Percentiles rank a stretch among this genome's conserved stretches.
These are phyloP conservation scores for Aphodius granarius DNA, from an alignment of 2,888 invertebrate species.

Conservation along the genomic window DNA sequence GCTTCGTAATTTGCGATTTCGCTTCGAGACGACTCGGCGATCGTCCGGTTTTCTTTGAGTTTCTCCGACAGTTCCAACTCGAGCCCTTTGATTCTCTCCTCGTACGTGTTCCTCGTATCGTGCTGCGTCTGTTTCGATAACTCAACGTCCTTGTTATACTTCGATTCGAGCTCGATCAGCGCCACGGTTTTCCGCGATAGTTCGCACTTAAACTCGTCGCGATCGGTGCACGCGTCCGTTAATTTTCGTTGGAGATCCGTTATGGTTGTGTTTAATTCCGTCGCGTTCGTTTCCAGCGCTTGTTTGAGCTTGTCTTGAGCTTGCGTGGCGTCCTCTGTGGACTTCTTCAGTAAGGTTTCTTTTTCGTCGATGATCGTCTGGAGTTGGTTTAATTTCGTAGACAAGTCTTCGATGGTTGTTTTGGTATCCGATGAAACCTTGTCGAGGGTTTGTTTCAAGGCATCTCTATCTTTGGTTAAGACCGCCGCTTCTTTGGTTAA, in stretches of 20 bases:
- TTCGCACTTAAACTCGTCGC: conserved; percentile 34
- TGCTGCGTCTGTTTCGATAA: conserved; percentile 39
- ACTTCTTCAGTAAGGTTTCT: conserved; percentile 54
- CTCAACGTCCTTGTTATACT: conserved; percentile 53
- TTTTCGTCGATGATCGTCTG: conserved; percentile 55
- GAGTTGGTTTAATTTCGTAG: conserved; percentile 30
- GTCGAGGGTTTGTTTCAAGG: conserved; percentile 50
- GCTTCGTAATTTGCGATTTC: conserved; percentile 42
- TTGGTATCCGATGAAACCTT: conserved; percentile 47
- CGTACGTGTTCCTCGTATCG: conserved; percentile 23
- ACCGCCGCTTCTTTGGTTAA: conserved; percentile 47
- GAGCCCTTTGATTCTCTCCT: conserved; percentile 36
- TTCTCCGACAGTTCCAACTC: conserved; percentile 53
- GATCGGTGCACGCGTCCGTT: conserved; percentile 29
- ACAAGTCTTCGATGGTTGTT: conserved; percentile 45
- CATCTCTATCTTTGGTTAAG: conserved; percentile 43
- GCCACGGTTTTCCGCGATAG: conserved; percentile 38
- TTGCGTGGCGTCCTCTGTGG: conserved; percentile 52
- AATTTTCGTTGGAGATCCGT: conserved; percentile 30
- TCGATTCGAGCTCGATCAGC: conserved; percentile 39
- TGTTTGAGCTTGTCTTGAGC: conserved; percentile 44
- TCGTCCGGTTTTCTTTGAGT: conserved; percentile 21
- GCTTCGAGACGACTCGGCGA: not conserved
- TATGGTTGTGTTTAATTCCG: conserved; percentile 45
- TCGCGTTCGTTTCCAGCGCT: conserved; percentile 55